Percentiles rank a stretch among this genome's conserved stretches.
Conservation (phyloP, 1,140 invertebrate species). For the Drosophila persimilis region DNA sequence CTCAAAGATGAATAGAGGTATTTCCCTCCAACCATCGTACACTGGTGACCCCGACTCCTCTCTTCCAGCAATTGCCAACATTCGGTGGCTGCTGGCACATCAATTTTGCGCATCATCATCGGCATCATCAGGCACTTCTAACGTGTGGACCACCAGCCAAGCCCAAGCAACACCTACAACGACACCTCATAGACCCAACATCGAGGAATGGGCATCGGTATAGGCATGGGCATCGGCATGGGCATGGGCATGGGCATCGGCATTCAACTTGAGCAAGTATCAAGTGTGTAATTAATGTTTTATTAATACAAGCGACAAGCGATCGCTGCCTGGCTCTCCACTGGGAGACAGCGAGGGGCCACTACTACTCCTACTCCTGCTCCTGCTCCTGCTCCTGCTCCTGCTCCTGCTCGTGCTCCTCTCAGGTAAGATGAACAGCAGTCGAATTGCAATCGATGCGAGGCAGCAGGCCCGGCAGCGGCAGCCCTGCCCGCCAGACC, state of each 20-base stretch:
- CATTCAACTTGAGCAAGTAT: conserved; percentile 56
- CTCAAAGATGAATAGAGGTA: too few species aligned
- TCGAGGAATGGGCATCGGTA: not conserved
- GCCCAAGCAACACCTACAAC: conserved; percentile 72
- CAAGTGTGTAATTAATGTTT: conserved; percentile 83
- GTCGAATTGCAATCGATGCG: conserved; percentile 82
- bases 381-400: too few species aligned
- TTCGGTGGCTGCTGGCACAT: conserved; percentile 64
- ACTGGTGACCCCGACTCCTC: conserved; percentile 1
- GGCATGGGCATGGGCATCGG: not conserved
- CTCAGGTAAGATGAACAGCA: conserved; percentile 77
- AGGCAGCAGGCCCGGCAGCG: conserved; percentile 15
- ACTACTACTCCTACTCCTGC: not conserved
- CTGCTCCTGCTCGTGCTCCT: not conserved
- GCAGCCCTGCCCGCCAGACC: conserved; percentile 2
- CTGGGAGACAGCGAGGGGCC: conserved; percentile 38
- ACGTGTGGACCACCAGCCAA: conserved; percentile 75
- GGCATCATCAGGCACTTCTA: conserved; percentile 53
- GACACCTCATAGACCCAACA: conserved; percentile 71
- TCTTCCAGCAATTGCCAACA: conserved; percentile 16
- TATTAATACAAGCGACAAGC: conserved; percentile 83
- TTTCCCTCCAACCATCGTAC: not conserved
- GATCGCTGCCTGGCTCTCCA: conserved; percentile 66
- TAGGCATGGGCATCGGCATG: too few species aligned
- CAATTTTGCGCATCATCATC: conserved; percentile 76